Evolutionary conservation across 2,888 invertebrate genomes (phyloP), one percentile per base, ranked within the genome.

Genomic region (Cataglyphis rosenhaueri): DNA sequence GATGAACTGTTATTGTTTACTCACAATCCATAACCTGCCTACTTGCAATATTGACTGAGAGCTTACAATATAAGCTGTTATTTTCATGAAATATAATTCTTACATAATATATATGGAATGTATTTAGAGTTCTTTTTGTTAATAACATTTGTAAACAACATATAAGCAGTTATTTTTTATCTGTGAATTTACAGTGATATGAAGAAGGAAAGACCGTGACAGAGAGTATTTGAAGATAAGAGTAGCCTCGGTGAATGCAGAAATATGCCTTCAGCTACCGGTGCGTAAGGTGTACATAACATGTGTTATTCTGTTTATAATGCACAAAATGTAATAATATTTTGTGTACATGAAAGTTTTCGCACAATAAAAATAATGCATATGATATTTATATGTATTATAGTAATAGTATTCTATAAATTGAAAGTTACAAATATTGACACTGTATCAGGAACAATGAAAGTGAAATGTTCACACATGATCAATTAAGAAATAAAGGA

Each of bases 221-320:
- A 75, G 89, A 84, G 74, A 88, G 74, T 86, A 87, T 87, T 48
- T 78, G 84, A 83, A 85, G 85, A 84, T 84, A 87, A 89, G 83
- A 83, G 83, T 85, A 85, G 83, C 81, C 84, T 87, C 76, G 87
- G 84, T 84, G 85, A 86, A 68, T 85, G 89, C 86, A 90, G 86
- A 84, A 88, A 91, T 81, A 90, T 93, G 93, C 93, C 93, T 90
- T 93, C 93, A 84, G 93, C 92, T 86, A 93, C 93, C 89, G 92
- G 93, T 93, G 86, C 5, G 91, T 86, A 79, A 59, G 21, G 35
- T 57, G 65, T 48, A 44, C 8, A 64, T 29, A 10, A 18, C 44
- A 35, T 57, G 71, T 65, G 3, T 44, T 29, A 41, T n/a, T 32
- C 29, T 78, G 10, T 2, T 18, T 71, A 57, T 15, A 64, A 62